A percentile compares a stretch with the other conserved stretches of the same genome.
These are phyloP conservation scores for Epinephelus moara DNA, from an alignment of 2,113 vertebrate species.

Conservation along the genomic window DNA sequence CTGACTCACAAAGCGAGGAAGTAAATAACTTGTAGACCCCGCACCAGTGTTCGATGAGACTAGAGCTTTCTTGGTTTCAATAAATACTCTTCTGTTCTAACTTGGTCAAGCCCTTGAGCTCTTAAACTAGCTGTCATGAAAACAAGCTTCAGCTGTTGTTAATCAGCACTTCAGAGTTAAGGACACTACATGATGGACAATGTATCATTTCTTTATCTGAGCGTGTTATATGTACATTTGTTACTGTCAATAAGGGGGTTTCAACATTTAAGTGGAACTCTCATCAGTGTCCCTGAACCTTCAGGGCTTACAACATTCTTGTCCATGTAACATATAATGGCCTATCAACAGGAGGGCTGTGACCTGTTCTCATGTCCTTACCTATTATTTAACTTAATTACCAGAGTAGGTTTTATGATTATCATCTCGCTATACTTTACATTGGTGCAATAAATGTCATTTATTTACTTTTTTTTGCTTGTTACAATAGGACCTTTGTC, in stretches of 20 bases:
- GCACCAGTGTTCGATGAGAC: neutral
- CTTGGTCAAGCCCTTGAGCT: neutral
- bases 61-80: neutral
- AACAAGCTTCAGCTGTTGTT: conserved; percentile 22
- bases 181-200: conserved; percentile 14
- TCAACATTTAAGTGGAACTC: conserved; percentile 33
- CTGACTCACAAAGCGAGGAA: conserved; percentile 29
- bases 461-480: neutral
- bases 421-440: neutral
- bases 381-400: conserved; percentile 6
- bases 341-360: neutral
- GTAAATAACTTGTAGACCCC: conserved; percentile 42
- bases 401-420: conserved; percentile 22
- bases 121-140: neutral
- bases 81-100: conserved; percentile 26
- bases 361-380: conserved; percentile 13
- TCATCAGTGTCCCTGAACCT: conserved; percentile 29
- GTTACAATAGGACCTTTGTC: neutral
- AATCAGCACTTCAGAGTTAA: conserved; percentile 1
- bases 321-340: conserved; percentile 5
- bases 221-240: neutral
- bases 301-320: conserved; percentile 2
- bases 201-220: neutral
- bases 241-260: neutral
- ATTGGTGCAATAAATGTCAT: conserved; percentile 4